Percentiles rank a stretch among this genome's conserved stretches.
phyloP scores from a whole-genome alignment of 2,113 vertebrate species.

The Esox niger region DNA sequence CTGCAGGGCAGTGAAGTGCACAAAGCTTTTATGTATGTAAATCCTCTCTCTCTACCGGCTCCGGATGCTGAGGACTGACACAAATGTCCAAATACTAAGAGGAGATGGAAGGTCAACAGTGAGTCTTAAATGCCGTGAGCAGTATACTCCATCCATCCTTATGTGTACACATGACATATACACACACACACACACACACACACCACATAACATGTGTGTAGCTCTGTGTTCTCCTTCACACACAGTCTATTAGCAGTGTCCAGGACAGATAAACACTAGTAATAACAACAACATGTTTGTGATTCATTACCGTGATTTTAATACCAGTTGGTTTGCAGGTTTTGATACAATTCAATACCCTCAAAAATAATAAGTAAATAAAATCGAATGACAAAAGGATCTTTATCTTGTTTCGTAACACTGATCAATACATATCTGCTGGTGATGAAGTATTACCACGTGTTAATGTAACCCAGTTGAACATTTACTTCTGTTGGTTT shows the following conservation, averaged over 20 bases:
- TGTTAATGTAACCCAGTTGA: not conserved
- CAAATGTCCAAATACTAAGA: constrained; percentile 40
- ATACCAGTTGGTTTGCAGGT: not conserved
- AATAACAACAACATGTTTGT: not conserved
- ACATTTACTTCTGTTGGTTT: not conserved
- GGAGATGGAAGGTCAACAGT: constrained; percentile 9
- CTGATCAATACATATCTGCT: not conserved
- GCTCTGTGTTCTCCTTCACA: not conserved
- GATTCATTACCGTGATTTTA: not conserved
- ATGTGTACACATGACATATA: not conserved
- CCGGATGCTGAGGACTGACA: constrained; percentile 38
- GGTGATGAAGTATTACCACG: not conserved
- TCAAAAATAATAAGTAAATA: not conserved
- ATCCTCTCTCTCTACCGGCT: constrained; percentile 34
- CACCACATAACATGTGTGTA: not conserved
- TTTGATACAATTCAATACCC: not conserved
- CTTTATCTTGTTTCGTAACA: not conserved
- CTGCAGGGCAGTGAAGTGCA: constrained; percentile 18
- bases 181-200: not conserved
- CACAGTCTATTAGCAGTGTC: not conserved
- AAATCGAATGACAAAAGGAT: not conserved
- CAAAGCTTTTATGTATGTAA: constrained; percentile 56
- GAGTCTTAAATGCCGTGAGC: not conserved
- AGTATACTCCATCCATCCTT: not conserved
- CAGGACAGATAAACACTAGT: not conserved